These are phyloP conservation scores for Macrosoma leucophasiata DNA, from an alignment of 2,888 invertebrate genomes.

Conservation along the genomic window DNA sequence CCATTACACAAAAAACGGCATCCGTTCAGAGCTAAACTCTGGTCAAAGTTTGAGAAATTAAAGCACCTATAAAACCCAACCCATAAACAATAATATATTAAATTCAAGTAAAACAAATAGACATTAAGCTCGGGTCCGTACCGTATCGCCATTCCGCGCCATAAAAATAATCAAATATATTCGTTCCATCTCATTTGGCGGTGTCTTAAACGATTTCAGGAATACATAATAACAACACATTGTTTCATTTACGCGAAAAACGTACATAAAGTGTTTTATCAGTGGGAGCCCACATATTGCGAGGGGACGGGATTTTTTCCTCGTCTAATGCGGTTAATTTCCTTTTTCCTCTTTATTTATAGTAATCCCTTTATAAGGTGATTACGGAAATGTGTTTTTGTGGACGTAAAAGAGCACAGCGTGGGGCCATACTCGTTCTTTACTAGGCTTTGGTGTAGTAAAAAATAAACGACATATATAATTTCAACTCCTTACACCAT, in stretches of 20 bases:
- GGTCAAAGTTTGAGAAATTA: too few species aligned
- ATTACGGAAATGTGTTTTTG: constrained; percentile 76
- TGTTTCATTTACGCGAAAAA: constrained; percentile 68
- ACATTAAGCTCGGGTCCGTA: constrained; percentile 54
- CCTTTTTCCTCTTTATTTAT: constrained; percentile 76
- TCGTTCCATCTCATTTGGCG: constrained; percentile 75
- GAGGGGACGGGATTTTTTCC: constrained; percentile 68
- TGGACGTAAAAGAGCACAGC: constrained; percentile 72
- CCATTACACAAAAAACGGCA: too few species aligned
- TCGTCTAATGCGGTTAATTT: constrained; percentile 73
- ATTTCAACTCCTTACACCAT: too few species aligned
- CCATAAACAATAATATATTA: constrained; percentile 55
- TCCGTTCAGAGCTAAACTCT: too few species aligned
- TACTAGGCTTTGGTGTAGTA: constrained; percentile 39
- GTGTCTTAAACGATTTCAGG: constrained; percentile 74
- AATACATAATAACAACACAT: constrained; percentile 60
- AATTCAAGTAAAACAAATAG: constrained; percentile 67
- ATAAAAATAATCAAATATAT: constrained; percentile 76
- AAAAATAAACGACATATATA: constrained; percentile 24
- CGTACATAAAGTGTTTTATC: constrained; percentile 70
- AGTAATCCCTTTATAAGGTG: constrained; percentile 77
- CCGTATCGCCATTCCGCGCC: constrained; percentile 69
- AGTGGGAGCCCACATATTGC: constrained; percentile 72
- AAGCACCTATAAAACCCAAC: constrained; percentile 38
- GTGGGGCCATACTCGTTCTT: constrained; percentile 48